phyloP scores from a whole-genome alignment of 2,113 vertebrate genomes.

The Micronycteris hirsuta region DNA sequence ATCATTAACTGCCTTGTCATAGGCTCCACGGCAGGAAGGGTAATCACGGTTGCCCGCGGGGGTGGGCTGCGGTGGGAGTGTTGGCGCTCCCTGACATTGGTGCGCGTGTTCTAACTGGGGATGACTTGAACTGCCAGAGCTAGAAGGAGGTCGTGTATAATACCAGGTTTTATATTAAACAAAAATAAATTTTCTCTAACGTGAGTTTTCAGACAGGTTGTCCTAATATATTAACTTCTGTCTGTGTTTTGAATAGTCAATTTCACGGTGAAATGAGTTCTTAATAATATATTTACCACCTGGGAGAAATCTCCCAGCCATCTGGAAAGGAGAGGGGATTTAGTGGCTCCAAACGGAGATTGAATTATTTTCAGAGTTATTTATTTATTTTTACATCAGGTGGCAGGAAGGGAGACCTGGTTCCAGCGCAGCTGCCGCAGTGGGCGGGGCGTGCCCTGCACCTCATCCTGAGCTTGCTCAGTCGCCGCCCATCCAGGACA shows the following conservation, averaged over 20 bases:
- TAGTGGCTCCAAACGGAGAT: slow-evolving; percentile 84
- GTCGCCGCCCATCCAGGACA: not conserved
- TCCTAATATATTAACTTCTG: slow-evolving; percentile 90
- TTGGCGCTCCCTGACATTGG: not conserved
- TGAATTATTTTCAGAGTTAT: slow-evolving; percentile 75
- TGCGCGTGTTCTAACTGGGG: slow-evolving; percentile 19
- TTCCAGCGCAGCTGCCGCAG: not conserved
- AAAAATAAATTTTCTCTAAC: slow-evolving; percentile 86
- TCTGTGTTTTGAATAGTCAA: slow-evolving; percentile 90
- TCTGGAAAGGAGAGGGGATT: slow-evolving; percentile 86
- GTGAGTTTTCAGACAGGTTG: slow-evolving; percentile 85
- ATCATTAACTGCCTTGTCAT: not conserved
- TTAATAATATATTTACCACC: slow-evolving; percentile 92
- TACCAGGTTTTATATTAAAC: slow-evolving; percentile 81
- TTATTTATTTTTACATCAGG: slow-evolving; percentile 65
- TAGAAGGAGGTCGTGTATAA: slow-evolving; percentile 71
- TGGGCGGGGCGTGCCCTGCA: not conserved
- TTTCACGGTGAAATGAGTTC: slow-evolving; percentile 91
- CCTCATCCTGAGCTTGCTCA: not conserved
- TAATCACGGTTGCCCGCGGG: not conserved
- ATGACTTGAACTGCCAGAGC: slow-evolving; percentile 63
- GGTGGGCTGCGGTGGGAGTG: no score
- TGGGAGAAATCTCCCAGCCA: slow-evolving; percentile 88
- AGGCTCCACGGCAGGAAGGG: not conserved
- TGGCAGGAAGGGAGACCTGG: slow-evolving; percentile 16